A percentile compares a stretch with the other conserved stretches of the same genome.
Evolutionary conservation across 2,113 vertebrate species (phyloP).

Genomic region (Poeciliopsis prolifica): DNA sequence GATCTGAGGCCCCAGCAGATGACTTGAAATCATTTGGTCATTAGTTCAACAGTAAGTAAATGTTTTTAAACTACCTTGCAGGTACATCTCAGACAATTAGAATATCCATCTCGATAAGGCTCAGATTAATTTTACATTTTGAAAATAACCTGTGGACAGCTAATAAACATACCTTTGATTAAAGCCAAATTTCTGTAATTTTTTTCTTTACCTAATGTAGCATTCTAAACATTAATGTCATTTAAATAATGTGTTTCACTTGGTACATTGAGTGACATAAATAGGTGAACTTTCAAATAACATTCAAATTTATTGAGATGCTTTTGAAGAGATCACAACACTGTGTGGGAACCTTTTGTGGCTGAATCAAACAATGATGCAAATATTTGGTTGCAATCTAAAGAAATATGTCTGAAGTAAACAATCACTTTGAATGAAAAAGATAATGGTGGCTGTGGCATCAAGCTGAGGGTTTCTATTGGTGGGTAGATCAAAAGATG

Average conservation of each 20-base stretch:
- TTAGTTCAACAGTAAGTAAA: not conserved
- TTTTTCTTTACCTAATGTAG: not conserved
- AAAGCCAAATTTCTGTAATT: not conserved
- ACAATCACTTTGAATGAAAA: too few species aligned
- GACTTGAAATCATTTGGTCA: constrained; percentile 6
- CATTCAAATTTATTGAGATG: not conserved
- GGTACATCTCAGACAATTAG: not conserved
- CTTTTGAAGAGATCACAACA: too few species aligned
- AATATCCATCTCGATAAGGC: not conserved
- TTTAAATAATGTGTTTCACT: not conserved
- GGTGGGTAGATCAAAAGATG: too few species aligned
- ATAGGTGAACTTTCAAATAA: not conserved
- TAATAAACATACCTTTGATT: not conserved
- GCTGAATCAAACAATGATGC: too few species aligned
- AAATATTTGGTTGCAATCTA: too few species aligned
- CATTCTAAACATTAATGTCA: not conserved
- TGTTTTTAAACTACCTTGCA: not conserved
- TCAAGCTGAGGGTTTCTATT: too few species aligned
- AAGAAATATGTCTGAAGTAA: too few species aligned
- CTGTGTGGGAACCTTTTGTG: too few species aligned
- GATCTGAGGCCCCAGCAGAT: constrained; percentile 2
- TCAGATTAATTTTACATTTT: not conserved
- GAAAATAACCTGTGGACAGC: not conserved
- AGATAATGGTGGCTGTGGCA: too few species aligned
- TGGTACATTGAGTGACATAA: not conserved